phyloP scores from a whole-genome alignment of 1,140 invertebrate genomes.

The Aporrectodea caliginosa region DNA sequence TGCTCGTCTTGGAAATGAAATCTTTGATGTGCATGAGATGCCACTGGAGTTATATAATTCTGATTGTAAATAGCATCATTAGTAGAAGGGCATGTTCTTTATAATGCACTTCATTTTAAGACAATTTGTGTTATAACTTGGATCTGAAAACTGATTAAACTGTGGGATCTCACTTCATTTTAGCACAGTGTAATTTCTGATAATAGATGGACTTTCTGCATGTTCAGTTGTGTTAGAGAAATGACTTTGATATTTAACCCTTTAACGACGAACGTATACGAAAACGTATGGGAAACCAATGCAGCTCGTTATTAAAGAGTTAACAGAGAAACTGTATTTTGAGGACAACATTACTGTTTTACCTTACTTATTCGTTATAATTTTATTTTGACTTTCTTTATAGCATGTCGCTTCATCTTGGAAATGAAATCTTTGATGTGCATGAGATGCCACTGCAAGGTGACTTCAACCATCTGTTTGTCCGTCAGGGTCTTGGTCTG shows the following conservation, averaged over 20 bases:
- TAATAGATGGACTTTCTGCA: too few relatives aligned
- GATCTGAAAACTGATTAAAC: background rate
- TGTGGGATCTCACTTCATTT: too few relatives aligned
- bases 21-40: constrained; percentile 95
- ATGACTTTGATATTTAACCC: too few relatives aligned
- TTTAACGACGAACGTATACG: too few relatives aligned
- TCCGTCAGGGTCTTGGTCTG: constrained; percentile 93
- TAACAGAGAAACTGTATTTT: too few relatives aligned
- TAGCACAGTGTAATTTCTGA: too few relatives aligned
- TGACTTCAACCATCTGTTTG: constrained; percentile 91
- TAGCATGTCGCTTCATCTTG: constrained; percentile 93
- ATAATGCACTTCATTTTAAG: background rate
- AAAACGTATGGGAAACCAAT: too few relatives aligned
- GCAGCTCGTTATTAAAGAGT: too few relatives aligned
- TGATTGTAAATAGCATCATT: background rate
- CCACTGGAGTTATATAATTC: constrained; percentile 56
- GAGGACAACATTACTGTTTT: too few relatives aligned
- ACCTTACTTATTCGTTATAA: constrained; percentile 11
- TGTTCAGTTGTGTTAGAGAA: too few relatives aligned
- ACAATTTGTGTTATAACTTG: background rate
- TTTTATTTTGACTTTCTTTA: constrained; percentile 35
- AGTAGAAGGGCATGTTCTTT: background rate
- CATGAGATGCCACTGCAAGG: constrained; percentile 84
- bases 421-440: constrained; percentile 96
- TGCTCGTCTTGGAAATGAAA: constrained; percentile 91